Base-by-base conservation (phyloP, 2,888 invertebrate species). In the Drosophila tripunctata region DNA sequence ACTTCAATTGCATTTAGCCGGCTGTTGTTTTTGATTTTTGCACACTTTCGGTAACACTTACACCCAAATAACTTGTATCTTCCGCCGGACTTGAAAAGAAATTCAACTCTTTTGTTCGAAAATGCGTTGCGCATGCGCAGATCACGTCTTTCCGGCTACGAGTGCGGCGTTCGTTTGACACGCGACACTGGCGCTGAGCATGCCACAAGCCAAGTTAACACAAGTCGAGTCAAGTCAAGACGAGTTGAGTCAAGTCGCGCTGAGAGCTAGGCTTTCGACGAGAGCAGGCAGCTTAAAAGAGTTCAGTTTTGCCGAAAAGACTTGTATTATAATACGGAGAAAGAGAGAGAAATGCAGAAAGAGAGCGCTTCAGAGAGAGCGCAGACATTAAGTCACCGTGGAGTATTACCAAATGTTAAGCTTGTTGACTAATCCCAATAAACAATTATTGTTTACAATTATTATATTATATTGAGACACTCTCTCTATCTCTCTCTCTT, bases 121-220 rank as follows among this genome's bases (percentile, higher is more conserved):
- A 47, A 33, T 35, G 44, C 45, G 48, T n/a, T n/a, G 56, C 55
- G 68, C 69, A 58, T 57, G 75, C 79, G 77, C 75, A 48, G 61
- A 27, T 65, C 52, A 73, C 82, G 85, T 82, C 81, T 83, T 80
- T 72, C 71, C 87, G 75, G 87, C 67, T 73, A 70, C 41, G 71
- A 75, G 82, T 79, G 71, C 60, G 71, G 60, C 72, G 76, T 55
- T 77, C 87, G 83, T 87, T 84, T 88, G 87, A 82, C 78, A 83
- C 77, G 81, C 77, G 83, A 74, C 54, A 56, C 61, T 66, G 48
- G 36, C 66, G 69, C 58, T 50, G 62, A 69, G 64, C 74, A 55
- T 52, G 69, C 64, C 35, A 57, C 70, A 70, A 70, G 78, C 50
- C 67, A 55, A 55, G 15, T 56, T 50, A 50, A 50, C 36, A 15